Base-by-base conservation (phyloP, 2,113 vertebrate species). In the Lepisosteus oculatus region DNA sequence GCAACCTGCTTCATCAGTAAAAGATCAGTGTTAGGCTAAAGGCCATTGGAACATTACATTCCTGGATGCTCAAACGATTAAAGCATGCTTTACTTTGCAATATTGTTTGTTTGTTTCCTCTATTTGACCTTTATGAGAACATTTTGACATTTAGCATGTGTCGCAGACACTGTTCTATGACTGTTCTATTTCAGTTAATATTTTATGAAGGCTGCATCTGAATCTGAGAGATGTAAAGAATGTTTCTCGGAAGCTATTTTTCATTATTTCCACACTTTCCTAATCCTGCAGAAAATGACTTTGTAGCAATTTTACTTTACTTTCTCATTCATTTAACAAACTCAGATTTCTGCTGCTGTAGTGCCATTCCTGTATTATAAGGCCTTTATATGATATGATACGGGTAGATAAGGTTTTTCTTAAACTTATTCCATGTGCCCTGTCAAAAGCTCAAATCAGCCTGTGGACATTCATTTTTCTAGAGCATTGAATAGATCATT, bases 1-100 rank as follows among this genome's bases (percentile, higher is more conserved):
- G 76, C 84, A 85, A 82, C 75, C 67, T 70, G 76, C 80, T 84
- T 77, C 73, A 76, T 78, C 81, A 79, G 79, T 73, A 63, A 73
- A 78, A 80, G n/a, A 29, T 69, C 72, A 8, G 55, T 83, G 79
- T 74, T 77, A 73, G 62, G 74, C 77, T 43, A 13, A 62, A 8
- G 56, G 68, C 66, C 67, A 67, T 75, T 77, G 73, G 69, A 67
- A 71, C 70, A 79, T 65, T 51, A 73, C 55, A 45, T 65, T 67
- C 65, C 68, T 56, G 11, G 72, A 74, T 12, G 45, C 72, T 13
- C 56, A 1, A 51, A 51, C 5, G 2, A 6, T 51, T 51, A 51
- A 51, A 51, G 47, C 5, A 51, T 51, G 5, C 9, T 51, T 51
- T 51, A 51, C 9, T 51, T 51, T 51, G 29, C 29, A 29, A 29